Evolutionary conservation across 1,140 invertebrate species (phyloP).

Genomic region (Pseudomyrmex pallidus): DNA sequence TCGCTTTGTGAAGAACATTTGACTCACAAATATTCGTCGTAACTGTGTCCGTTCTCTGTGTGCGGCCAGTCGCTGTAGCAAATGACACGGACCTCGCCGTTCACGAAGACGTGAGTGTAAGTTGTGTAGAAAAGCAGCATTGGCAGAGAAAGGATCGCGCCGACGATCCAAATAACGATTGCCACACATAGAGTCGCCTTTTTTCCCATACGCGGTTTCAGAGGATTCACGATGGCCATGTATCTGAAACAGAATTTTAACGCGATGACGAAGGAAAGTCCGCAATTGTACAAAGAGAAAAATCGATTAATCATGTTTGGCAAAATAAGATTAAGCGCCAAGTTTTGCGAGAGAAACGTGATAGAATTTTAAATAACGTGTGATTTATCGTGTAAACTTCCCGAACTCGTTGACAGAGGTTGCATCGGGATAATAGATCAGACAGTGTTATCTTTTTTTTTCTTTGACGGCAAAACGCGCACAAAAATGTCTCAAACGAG

Average conservation of each 20-base stretch:
- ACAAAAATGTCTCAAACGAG: constrained; percentile 19
- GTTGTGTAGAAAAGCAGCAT: constrained; percentile 94
- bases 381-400: constrained; percentile 50
- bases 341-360: background rate
- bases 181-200: constrained; percentile 93
- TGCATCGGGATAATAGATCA: constrained; percentile 49
- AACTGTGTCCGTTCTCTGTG: constrained; percentile 87
- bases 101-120: constrained; percentile 86
- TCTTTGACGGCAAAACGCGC: background rate
- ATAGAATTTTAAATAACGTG: constrained; percentile 14
- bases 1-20: constrained; percentile 45
- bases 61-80: constrained; percentile 95
- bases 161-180: constrained; percentile 92
- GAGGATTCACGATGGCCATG: constrained; percentile 96
- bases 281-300: no score
- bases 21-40: constrained; percentile 93
- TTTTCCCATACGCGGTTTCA: constrained; percentile 93
- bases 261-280: background rate
- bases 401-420: constrained; percentile 4
- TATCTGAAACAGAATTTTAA: constrained; percentile 88
- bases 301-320: background rate
- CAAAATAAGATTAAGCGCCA: background rate
- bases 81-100: constrained; percentile 88
- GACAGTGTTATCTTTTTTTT: constrained; percentile 32
- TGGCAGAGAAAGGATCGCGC: constrained; percentile 92